Conservation (phyloP, 2,888 invertebrate genomes). For the Nymphalis urticae region DNA sequence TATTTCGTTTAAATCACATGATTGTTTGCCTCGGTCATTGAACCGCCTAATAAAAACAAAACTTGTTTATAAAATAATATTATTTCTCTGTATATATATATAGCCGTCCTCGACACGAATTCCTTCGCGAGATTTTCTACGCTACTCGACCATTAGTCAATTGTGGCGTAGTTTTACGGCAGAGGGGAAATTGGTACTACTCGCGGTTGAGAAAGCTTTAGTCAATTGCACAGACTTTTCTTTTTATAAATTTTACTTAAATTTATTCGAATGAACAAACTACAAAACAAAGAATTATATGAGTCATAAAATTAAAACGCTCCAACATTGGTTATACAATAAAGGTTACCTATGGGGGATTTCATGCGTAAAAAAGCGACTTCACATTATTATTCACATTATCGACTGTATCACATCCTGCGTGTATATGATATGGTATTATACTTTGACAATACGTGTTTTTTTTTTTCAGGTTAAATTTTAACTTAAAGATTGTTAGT, state of each 20-base stretch:
- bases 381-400: constrained; percentile 1
- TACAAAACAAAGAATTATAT: neutral
- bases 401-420: neutral
- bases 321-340: neutral
- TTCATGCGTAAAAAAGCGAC: constrained; percentile 4
- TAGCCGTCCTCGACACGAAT: too few species aligned
- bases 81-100: neutral
- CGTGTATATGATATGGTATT: neutral
- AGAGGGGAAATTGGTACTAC: too few species aligned
- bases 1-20: neutral
- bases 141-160: too few species aligned
- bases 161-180: too few species aligned
- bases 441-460: neutral
- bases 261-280: too few species aligned
- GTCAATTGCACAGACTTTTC: too few species aligned
- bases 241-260: too few species aligned
- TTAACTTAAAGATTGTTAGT: too few species aligned
- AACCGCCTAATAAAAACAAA: neutral
- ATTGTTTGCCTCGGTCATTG: neutral
- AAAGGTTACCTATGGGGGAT: neutral
- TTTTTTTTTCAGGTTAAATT: too few species aligned
- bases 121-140: too few species aligned
- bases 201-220: too few species aligned
- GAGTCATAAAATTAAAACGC: neutral
- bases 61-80: too few species aligned